Evolutionary conservation across 2,113 vertebrate genomes (phyloP).

Genomic region (cattle (Bos taurus)): DNA sequence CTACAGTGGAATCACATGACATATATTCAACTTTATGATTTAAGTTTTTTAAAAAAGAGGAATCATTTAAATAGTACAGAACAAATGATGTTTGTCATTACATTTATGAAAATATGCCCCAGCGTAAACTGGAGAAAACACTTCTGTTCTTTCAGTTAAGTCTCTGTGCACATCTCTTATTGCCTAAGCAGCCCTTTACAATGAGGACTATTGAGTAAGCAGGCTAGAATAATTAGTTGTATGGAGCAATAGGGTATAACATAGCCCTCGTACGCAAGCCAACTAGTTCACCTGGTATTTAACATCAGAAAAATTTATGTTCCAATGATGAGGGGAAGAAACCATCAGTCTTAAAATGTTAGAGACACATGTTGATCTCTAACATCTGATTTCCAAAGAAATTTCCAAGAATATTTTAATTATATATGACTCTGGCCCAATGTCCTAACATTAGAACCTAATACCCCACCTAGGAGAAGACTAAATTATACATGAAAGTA

Average conservation of each 20-base stretch:
- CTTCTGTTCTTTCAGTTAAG: background rate
- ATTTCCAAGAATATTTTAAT: background rate
- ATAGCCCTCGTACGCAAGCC: background rate
- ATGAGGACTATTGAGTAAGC: background rate
- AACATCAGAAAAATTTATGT: conserved; percentile 2
- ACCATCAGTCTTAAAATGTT: background rate
- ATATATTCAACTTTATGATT: background rate
- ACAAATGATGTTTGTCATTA: background rate
- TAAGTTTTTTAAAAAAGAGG: background rate
- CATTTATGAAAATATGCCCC: background rate
- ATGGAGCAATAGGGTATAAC: background rate
- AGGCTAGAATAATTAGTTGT: background rate
- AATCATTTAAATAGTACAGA: background rate
- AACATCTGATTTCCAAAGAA: background rate
- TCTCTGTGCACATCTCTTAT: background rate
- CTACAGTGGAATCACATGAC: background rate
- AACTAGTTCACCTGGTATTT: background rate
- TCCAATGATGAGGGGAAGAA: background rate
- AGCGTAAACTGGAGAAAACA: background rate
- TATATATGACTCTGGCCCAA: background rate
- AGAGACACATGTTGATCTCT: background rate
- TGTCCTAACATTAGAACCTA: background rate
- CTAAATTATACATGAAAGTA: background rate
- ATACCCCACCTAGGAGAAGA: background rate
- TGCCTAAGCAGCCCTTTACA: background rate